Evolutionary conservation across 2,113 vertebrate genomes (phyloP), one percentile per base, ranked within the genome.

Genomic region (Ia io): DNA sequence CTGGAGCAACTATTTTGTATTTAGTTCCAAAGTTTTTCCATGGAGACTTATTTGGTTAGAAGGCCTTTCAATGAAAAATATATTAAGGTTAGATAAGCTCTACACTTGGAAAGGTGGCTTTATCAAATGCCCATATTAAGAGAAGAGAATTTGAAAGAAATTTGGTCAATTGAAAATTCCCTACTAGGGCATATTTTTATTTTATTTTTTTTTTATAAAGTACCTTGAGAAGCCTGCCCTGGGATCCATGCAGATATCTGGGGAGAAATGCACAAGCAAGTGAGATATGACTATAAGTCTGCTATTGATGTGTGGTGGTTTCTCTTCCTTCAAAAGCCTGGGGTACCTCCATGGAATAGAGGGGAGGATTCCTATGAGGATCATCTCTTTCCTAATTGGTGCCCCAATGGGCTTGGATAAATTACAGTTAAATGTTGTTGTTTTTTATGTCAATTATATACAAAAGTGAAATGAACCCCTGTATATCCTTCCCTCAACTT

Each of bases 401-500:
- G 42, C 18, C 23, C 42, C 65, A 71, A 3, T 71, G 76, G 40
- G 47, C 40, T 84, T 87, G 70, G 30, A 40, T 49, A 61, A 86
- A 88, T 95, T 78, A 84, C 16, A 63, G 22, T 51, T 73, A 84
- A 85, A 69, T 18, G 12, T 70, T 61, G 20, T 76, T 82, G 65
- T 73, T 30, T 17, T 17, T 30, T 40, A 70, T 70, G 51, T 82
- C 63, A 84, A 0, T 91, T 83, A 71, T 44, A 71, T 44, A 44
- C 63, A 79, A 84, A 96, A 89, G 18, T 63, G 87, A 93, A 97
- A 44, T 67, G 80, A 91, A 87, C 23, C 3, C 47, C 16, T 17
- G 40, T 1, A 28, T 80, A 37, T 3, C 9, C 42, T 84, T 74
- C 18, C 74, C 40, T 53, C 30, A 80, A 40, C 61, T 79, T 74